Base-by-base conservation (phyloP, 2,888 invertebrate genomes). In the Melipona bicolor region DNA sequence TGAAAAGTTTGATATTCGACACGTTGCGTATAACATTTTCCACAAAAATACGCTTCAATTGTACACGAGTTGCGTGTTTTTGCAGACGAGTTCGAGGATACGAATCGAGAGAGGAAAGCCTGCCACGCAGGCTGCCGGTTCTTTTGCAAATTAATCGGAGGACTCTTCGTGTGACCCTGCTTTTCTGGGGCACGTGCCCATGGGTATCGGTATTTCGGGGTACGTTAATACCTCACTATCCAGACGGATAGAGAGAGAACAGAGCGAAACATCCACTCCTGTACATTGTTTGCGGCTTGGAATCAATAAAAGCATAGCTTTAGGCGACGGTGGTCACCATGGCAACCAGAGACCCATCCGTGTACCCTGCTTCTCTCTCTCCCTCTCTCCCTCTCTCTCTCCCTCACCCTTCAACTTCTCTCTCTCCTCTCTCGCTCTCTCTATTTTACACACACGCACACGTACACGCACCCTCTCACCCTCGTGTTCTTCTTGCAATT, bases 251-350 rank as follows among this genome's bases (percentile, higher is more conserved):
- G 90, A 91, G 91, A 92, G 93, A 94, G 93, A 92, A 93, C 93
- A 93, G 92, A 92, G 92, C 93, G 94, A 94, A 94, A 94, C 93
- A 94, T 94, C 93, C 92, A 94, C 93, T 93, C 93, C 93, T 93
- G 94, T 94, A 94, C 94, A 94, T 94, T 94, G 94, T 94, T 94
- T 94, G 94, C 92, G 94, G 94, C 94, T 94, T 93, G 93, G 94
- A 94, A 94, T 94, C 94, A 94, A 94, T 94, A 94, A 94, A 94
- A 94, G 94, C 94, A 94, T 94, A 94, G 94, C 94, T 94, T 94
- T 94, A 94, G 94, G 94, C 94, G 94, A 94, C 92, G 92, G 92
- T 93, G 91, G 94, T 94, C 89, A 90, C 87, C 93, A 93, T 94
- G 92, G 91, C 92, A 92, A 94, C 94, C 87, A 79, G 90, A 91